A percentile compares a stretch with the other conserved stretches of the same genome.
Evolutionary conservation across 1,140 invertebrate species (phyloP).

Genomic region (Pogonognathellus flavescens): DNA sequence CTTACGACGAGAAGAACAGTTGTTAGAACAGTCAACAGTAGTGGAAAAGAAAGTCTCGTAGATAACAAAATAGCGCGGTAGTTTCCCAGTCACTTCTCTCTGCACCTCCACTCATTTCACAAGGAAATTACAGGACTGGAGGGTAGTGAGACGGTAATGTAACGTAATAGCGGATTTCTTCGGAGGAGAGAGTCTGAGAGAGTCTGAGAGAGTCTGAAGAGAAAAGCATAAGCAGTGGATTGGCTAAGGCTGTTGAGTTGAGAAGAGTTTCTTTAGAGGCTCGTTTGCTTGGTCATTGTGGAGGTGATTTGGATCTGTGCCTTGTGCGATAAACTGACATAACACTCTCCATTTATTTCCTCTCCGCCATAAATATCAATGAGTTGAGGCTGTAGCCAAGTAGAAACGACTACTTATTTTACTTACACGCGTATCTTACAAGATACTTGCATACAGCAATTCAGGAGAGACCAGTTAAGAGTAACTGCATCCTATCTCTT

Average conservation of each 20-base stretch:
- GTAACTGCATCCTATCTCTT: constrained; percentile 48
- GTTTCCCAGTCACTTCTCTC: too few species aligned
- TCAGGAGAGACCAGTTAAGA: constrained; percentile 48
- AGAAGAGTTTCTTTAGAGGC: constrained; percentile 55
- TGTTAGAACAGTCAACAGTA: not conserved
- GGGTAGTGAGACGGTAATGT: not conserved
- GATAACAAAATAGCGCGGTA: constrained; percentile 6
- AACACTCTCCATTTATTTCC: constrained; percentile 61
- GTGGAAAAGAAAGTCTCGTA: not conserved
- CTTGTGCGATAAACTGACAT: constrained; percentile 61
- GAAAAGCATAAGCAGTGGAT: constrained; percentile 2
- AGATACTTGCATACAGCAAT: constrained; percentile 48
- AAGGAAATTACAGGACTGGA: too few species aligned
- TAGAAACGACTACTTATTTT: constrained; percentile 51
- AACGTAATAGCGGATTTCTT: not conserved
- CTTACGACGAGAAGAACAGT: not conserved
- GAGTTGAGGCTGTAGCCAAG: constrained; percentile 56
- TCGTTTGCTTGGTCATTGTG: constrained; percentile 58
- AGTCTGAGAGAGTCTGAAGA: not conserved
- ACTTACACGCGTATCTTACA: constrained; percentile 48
- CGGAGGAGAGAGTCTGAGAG: not conserved
- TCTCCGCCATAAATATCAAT: constrained; percentile 57
- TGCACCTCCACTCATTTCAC: too few species aligned
- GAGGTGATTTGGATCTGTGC: constrained; percentile 61
- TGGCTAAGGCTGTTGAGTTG: constrained; percentile 25